Evolutionary conservation across 2,797 vertebrate species (phyloP).

Genomic region (Ammospiza maritima): DNA sequence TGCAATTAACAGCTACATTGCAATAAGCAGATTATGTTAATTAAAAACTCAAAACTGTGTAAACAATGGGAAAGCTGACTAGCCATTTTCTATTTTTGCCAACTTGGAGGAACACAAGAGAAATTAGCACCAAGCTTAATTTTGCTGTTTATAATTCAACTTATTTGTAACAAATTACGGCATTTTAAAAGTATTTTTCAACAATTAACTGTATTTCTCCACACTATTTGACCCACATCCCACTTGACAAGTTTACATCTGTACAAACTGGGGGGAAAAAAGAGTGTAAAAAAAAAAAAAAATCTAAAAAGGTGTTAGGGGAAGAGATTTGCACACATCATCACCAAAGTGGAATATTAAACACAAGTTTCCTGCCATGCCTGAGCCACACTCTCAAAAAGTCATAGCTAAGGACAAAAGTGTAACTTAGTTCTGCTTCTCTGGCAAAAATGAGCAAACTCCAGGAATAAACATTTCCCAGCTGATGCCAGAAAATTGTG

Average conservation of each 20-base stretch:
- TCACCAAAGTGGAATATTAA: neutral
- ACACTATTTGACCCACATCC: neutral
- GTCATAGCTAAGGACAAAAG: constrained; percentile 15
- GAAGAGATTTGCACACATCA: neutral
- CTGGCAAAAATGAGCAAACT: neutral
- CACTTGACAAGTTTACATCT: neutral
- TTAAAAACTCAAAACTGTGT: constrained; percentile 69
- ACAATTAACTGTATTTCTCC: neutral
- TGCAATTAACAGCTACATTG: constrained; percentile 70
- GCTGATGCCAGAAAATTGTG: neutral
- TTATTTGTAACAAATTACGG: constrained; percentile 44
- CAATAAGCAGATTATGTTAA: constrained; percentile 71
- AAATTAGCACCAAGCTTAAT: constrained; percentile 56
- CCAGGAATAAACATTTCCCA: neutral
- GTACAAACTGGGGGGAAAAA: neutral
- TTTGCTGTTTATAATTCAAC: constrained; percentile 50
- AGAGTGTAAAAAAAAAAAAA: neutral
- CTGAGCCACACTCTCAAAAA: neutral
- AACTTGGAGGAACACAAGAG: constrained; percentile 52
- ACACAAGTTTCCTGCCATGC: neutral
- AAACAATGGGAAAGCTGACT: constrained; percentile 71
- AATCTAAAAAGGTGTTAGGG: neutral
- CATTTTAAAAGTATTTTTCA: constrained; percentile 5
- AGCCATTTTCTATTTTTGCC: constrained; percentile 69
- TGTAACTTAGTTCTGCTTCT: constrained; percentile 3